Conservation (phyloP, 2,888 invertebrate genomes). For the Watsonalla cultraria region DNA sequence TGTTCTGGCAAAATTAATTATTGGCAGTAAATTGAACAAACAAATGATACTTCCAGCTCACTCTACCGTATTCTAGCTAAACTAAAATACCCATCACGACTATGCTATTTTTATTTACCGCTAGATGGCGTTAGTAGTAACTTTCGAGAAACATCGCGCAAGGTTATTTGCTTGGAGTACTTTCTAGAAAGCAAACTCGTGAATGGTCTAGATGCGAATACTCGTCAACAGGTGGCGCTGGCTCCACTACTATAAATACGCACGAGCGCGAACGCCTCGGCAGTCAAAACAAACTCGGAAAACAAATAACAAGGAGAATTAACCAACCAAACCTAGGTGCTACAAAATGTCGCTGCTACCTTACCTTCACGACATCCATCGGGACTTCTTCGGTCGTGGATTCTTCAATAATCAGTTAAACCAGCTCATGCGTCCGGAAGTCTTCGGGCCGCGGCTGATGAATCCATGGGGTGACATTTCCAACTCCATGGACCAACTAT, state of each 20-base stretch:
- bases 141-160: not conserved
- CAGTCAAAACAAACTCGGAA: slow-evolving; percentile 22
- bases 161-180: slow-evolving; percentile 3
- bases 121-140: slow-evolving; percentile 35
- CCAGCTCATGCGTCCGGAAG: slow-evolving; percentile 25
- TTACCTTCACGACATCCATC: slow-evolving; percentile 37
- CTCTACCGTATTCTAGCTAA: not conserved
- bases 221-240: slow-evolving; percentile 31
- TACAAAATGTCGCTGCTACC: slow-evolving; percentile 57
- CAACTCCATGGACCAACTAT: slow-evolving; percentile 50
- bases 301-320: slow-evolving; percentile 3
- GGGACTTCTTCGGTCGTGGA: slow-evolving; percentile 41
- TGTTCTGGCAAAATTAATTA: no score
- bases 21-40: not conserved
- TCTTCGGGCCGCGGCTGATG: slow-evolving; percentile 24
- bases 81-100: not conserved
- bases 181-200: slow-evolving; percentile 19
- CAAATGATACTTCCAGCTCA: not conserved
- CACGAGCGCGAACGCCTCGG: slow-evolving; percentile 2
- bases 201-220: slow-evolving; percentile 10
- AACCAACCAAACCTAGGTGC: slow-evolving; percentile 9
- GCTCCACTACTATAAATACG: slow-evolving; percentile 31
- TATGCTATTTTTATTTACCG: slow-evolving; percentile 29
- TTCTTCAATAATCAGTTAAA: slow-evolving; percentile 31
- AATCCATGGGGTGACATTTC: slow-evolving; percentile 37